Conservation (phyloP, 1,140 invertebrate species). For the Saccostrea cuccullata region DNA sequence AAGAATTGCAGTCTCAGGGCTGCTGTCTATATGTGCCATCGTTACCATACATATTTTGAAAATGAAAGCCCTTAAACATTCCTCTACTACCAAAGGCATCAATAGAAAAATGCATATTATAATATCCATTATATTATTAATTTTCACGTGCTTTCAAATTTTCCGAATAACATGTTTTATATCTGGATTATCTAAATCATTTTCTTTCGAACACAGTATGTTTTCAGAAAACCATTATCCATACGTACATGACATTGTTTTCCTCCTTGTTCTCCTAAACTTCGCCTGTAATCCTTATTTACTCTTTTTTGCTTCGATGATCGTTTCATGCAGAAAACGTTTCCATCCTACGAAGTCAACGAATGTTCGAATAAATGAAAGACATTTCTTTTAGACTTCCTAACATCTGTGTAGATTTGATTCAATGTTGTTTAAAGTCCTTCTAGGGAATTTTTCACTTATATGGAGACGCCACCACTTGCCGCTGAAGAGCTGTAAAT, state of each 20-base stretch:
- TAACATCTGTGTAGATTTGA: no score
- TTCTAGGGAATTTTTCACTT: no score
- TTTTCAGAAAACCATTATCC: neutral
- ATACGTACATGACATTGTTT: neutral
- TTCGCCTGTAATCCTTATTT: neutral
- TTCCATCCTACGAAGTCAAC: no score
- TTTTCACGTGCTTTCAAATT: neutral
- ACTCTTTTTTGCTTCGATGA: neutral
- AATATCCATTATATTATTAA: neutral
- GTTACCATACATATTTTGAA: neutral
- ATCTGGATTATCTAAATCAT: neutral
- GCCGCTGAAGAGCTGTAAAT: no score
- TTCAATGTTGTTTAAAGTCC: no score
- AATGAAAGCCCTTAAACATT: neutral
- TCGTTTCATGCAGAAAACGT: no score
- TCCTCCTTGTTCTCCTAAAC: neutral
- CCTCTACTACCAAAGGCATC: neutral
- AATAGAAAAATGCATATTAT: neutral
- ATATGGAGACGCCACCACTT: no score
- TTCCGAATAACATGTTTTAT: neutral
- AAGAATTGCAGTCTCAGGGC: neutral
- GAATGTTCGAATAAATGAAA: no score
- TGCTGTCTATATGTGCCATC: neutral
- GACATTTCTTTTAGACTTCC: no score
- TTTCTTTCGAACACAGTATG: neutral